Conservation (phyloP, 2,888 invertebrate genomes). For the Hylaea fasciaria region DNA sequence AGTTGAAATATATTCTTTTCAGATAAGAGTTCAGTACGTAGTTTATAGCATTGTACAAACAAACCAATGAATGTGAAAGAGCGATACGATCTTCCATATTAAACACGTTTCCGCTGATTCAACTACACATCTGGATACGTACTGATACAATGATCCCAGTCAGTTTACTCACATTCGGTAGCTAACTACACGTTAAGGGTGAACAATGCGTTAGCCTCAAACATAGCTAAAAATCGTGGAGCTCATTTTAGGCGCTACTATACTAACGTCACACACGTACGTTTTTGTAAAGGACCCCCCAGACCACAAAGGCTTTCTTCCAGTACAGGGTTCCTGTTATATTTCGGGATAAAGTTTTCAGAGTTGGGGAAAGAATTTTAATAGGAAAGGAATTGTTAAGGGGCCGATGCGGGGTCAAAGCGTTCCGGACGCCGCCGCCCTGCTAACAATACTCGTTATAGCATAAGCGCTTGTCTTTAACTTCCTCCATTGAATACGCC, state of each 20-base stretch:
- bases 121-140: no score
- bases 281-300: slow-evolving; percentile 12
- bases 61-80: no score
- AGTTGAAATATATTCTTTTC: no score
- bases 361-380: slow-evolving; percentile 75
- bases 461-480: slow-evolving; percentile 58
- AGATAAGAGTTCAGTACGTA: no score
- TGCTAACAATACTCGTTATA: slow-evolving; percentile 65
- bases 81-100: no score
- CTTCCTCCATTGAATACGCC: slow-evolving; percentile 54
- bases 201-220: neutral
- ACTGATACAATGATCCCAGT: no score
- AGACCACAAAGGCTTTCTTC: slow-evolving; percentile 36
- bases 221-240: neutral
- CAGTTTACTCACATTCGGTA: no score
- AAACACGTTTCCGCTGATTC: no score
- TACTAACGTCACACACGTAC: slow-evolving; percentile 1
- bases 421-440: slow-evolving; percentile 55
- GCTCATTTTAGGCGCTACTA: neutral
- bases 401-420: slow-evolving; percentile 66
- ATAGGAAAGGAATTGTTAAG: slow-evolving; percentile 73
- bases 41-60: no score
- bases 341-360: slow-evolving; percentile 64
- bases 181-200: no score
- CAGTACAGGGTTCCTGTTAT: slow-evolving; percentile 47